Evolutionary conservation across 2,888 invertebrate genomes (phyloP).

Genomic region (Stenotaenia linearis): DNA sequence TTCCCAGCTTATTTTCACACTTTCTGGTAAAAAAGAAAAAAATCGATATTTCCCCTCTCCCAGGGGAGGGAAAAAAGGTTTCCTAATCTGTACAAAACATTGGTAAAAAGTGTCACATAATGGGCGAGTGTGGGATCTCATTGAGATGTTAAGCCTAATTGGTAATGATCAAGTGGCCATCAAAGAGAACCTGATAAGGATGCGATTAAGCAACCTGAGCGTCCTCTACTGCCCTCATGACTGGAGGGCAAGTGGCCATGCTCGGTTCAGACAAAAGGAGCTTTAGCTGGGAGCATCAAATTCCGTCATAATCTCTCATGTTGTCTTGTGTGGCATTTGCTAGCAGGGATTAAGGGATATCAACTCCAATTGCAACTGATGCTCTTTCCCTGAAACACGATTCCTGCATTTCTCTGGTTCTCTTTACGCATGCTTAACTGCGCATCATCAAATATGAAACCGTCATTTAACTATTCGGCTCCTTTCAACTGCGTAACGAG

Average conservation of each 20-base stretch:
- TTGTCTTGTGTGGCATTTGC: neutral
- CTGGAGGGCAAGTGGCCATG: neutral
- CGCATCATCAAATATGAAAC: neutral
- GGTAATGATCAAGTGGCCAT: neutral
- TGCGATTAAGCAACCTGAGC: neutral
- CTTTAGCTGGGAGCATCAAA: neutral
- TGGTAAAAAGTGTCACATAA: neutral
- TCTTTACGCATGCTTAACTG: neutral
- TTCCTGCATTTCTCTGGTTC: neutral
- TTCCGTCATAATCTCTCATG: neutral
- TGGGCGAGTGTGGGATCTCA: neutral
- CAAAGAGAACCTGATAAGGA: neutral
- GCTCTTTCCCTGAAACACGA: neutral
- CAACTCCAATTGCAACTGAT: neutral
- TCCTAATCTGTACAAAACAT: neutral
- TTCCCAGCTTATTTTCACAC: too few species aligned
- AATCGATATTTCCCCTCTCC: neutral
- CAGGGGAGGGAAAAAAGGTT: neutral
- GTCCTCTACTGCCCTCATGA: neutral
- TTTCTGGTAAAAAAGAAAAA: too few species aligned
- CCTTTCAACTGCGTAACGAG: neutral
- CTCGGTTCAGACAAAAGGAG: neutral
- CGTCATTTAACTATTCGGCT: neutral
- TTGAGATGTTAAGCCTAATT: neutral
- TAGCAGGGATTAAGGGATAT: neutral